Conservation (phyloP, 2,888 invertebrate genomes). For the Hymenopus coronatus region DNA sequence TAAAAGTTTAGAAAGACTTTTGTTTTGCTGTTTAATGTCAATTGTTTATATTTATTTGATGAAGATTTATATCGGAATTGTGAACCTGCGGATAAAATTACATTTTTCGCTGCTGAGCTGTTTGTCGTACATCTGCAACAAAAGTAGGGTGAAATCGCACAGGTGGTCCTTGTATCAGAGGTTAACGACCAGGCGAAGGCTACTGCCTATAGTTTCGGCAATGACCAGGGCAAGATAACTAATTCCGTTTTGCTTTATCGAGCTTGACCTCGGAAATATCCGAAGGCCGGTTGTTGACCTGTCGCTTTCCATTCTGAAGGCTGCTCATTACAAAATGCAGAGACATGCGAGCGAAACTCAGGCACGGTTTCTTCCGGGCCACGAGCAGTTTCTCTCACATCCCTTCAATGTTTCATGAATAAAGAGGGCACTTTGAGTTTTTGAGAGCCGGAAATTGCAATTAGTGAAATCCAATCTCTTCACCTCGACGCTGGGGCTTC, state of each 20-base stretch:
- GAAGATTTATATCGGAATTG: too few species aligned
- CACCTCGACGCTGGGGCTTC: too few species aligned
- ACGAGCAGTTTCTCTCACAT: too few species aligned
- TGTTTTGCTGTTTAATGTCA: too few species aligned
- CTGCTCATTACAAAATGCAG: background rate
- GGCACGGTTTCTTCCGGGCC: background rate
- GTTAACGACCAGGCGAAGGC: background rate
- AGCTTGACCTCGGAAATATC: background rate
- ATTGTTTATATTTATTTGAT: too few species aligned
- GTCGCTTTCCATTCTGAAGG: background rate
- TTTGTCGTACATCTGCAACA: background rate
- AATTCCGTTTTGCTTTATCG: background rate
- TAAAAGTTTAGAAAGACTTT: too few species aligned
- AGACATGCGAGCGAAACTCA: background rate
- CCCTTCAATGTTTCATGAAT: too few species aligned
- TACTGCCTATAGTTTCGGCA: background rate
- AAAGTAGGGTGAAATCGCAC: background rate
- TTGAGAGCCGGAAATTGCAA: too few species aligned
- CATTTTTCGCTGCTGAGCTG: background rate
- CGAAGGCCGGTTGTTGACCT: background rate
- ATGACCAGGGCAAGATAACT: background rate
- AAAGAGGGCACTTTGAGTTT: too few species aligned
- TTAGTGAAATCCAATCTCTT: too few species aligned
- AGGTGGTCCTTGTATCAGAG: background rate
- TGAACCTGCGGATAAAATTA: too few species aligned